These are phyloP conservation scores for Leptura quadrifasciata DNA, from an alignment of 2,888 invertebrate species.

Conservation along the genomic window DNA sequence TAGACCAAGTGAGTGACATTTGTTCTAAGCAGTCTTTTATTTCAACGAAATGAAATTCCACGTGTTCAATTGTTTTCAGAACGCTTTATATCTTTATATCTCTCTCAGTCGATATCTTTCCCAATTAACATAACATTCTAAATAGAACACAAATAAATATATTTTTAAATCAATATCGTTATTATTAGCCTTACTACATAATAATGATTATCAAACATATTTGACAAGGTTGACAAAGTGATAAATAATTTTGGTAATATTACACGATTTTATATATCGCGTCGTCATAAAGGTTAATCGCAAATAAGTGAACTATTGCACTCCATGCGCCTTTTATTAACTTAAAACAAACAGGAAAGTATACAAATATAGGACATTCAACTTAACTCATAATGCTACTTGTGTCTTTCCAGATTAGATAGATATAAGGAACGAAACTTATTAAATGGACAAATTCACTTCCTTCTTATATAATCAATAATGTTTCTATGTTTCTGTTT, in stretches of 20 bases:
- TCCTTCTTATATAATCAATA: background rate
- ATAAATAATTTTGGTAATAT: background rate
- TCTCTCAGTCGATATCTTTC: too few species aligned
- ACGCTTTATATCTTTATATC: too few species aligned
- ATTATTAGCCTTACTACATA: background rate
- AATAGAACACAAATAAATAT: background rate
- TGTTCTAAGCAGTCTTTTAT: too few species aligned
- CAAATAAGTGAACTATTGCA: background rate
- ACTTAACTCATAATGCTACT: background rate
- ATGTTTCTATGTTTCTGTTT: background rate
- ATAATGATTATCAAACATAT: background rate
- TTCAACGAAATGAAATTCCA: too few species aligned
- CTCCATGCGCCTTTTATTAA: background rate
- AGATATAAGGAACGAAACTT: background rate
- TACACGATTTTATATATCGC: background rate
- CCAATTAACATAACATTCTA: too few species aligned
- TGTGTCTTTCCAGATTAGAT: background rate
- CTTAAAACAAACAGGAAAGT: background rate
- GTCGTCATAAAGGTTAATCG: background rate
- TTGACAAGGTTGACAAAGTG: background rate
- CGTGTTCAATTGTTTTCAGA: too few species aligned
- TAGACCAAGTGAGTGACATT: too few species aligned
- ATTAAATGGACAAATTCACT: background rate
- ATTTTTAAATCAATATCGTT: background rate
- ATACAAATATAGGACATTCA: background rate